These are phyloP conservation scores for Cheilosia impressa DNA, from an alignment of 2,888 invertebrate species.

Conservation along the genomic window DNA sequence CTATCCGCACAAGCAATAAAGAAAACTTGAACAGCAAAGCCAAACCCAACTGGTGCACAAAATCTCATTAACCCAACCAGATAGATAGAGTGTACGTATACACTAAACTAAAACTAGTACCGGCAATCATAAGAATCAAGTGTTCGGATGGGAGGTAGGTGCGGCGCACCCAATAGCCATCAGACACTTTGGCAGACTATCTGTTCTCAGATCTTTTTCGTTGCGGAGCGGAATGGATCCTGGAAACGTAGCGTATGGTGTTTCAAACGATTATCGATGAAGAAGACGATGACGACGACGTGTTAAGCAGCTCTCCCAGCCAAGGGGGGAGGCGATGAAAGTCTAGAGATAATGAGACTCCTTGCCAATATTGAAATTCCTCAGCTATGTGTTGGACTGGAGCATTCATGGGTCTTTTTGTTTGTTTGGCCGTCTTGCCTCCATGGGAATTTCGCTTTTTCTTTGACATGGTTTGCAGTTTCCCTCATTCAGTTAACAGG, in stretches of 20 bases:
- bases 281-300: slow-evolving; percentile 43
- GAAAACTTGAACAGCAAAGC: slow-evolving; percentile 36
- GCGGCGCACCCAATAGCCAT: slow-evolving; percentile 12
- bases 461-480: slow-evolving; percentile 23
- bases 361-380: slow-evolving; percentile 61
- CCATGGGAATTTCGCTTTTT: slow-evolving; percentile 32
- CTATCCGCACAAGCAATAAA: slow-evolving; percentile 21
- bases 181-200: slow-evolving; percentile 49
- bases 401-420: slow-evolving; percentile 13
- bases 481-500: slow-evolving; percentile 9
- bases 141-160: background rate
- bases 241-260: slow-evolving; percentile 36
- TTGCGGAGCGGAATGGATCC: slow-evolving; percentile 23
- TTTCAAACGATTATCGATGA: slow-evolving; percentile 63
- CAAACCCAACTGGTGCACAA: slow-evolving; percentile 35
- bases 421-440: background rate
- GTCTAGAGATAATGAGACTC: slow-evolving; percentile 54
- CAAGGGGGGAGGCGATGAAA: slow-evolving; percentile 42
- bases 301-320: slow-evolving; percentile 49
- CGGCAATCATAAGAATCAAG: slow-evolving; percentile 21
- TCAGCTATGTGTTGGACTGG: slow-evolving; percentile 37
- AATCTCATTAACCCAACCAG: slow-evolving; percentile 58
- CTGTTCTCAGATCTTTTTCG: slow-evolving; percentile 48
- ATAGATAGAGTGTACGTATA: slow-evolving; percentile 1
- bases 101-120: slow-evolving; percentile 16